phyloP scores from a whole-genome alignment of 1,140 invertebrate species.

The Drosophila takahashii region DNA sequence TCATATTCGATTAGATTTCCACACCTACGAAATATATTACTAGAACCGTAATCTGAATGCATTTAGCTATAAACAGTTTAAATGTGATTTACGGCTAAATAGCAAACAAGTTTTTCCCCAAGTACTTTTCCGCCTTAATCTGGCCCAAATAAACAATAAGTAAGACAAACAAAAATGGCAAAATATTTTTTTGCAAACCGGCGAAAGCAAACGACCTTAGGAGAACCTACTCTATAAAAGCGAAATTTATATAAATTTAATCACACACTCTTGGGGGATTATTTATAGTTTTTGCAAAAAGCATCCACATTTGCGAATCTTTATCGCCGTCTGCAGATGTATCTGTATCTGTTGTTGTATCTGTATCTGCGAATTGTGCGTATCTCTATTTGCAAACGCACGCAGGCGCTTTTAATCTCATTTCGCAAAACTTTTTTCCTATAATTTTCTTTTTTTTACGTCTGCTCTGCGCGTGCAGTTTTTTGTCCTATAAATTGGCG shows the following conservation, averaged over 20 bases:
- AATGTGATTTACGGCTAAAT: slow-evolving; percentile 4
- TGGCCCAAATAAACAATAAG: slow-evolving; percentile 39
- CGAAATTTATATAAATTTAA: slow-evolving; percentile 47
- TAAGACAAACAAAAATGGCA: slow-evolving; percentile 14
- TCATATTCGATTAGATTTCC: slow-evolving; percentile 45
- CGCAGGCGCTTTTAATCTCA: slow-evolving; percentile 53
- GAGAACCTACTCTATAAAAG: slow-evolving; percentile 36
- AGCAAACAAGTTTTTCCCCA: slow-evolving; percentile 15
- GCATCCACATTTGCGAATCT: slow-evolving; percentile 19
- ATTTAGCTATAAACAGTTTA: slow-evolving; percentile 23
- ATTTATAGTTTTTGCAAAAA: slow-evolving; percentile 49
- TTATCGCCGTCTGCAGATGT: slow-evolving; percentile 11
- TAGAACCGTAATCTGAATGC: slow-evolving; percentile 15
- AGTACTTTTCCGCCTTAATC: slow-evolving; percentile 41
- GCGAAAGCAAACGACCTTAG: slow-evolving; percentile 48
- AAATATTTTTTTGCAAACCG: slow-evolving; percentile 28
- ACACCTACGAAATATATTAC: slow-evolving; percentile 21
- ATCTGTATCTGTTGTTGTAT: slow-evolving; percentile 23
- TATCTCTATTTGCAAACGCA: slow-evolving; percentile 47
- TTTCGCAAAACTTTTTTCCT: slow-evolving; percentile 44
- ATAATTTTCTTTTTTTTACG: not conserved
- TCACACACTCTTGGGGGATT: slow-evolving; percentile 27
- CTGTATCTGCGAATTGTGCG: slow-evolving; percentile 46
- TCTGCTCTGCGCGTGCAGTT: slow-evolving; percentile 39
- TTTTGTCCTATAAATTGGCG: slow-evolving; percentile 54